Evolutionary conservation across 2,113 vertebrate species (phyloP).

Genomic region (Lanius ludovicianus): DNA sequence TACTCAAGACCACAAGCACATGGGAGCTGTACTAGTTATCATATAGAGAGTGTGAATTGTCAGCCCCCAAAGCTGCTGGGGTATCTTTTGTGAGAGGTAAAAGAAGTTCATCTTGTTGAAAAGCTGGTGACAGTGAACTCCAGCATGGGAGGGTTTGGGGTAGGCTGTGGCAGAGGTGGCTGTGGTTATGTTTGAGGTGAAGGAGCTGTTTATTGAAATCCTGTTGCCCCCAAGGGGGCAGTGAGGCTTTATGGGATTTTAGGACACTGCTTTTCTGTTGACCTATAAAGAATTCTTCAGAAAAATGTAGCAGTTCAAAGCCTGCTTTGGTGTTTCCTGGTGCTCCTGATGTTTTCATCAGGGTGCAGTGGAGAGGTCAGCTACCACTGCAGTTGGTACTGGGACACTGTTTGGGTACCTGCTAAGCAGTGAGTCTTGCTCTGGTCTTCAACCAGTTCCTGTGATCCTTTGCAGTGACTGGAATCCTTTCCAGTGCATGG

Average conservation of each 20-base stretch:
- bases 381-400: rapidly evolving
- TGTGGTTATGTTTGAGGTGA: neutral
- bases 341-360: neutral
- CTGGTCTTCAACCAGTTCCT: neutral
- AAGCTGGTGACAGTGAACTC: neutral
- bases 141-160: neutral
- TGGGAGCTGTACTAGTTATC: neutral
- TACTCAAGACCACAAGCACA: neutral
- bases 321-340: neutral
- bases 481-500: neutral
- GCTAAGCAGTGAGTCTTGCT: neutral
- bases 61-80: neutral
- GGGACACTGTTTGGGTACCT: neutral
- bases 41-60: neutral
- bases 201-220: neutral
- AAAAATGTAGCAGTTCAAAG: neutral
- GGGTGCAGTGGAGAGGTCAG: neutral
- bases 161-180: neutral
- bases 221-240: neutral
- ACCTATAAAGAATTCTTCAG: neutral
- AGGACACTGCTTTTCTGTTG: neutral
- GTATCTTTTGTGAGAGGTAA: neutral
- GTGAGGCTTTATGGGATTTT: neutral
- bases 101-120: neutral
- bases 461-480: neutral